Conservation (phyloP, 2,888 invertebrate species). For the Erpobdella octoculata region DNA sequence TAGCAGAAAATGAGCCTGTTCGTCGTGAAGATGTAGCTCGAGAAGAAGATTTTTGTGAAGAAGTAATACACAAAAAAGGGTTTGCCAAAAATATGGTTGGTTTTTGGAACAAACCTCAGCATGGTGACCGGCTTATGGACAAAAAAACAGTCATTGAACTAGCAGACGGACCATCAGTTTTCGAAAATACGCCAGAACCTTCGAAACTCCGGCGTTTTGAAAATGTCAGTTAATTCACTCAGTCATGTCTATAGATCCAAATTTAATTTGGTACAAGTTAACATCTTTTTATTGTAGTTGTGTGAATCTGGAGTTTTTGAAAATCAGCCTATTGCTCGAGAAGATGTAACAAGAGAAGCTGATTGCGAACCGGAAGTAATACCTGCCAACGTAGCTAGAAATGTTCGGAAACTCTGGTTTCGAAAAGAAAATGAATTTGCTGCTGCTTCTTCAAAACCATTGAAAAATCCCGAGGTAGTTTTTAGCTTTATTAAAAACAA, state of each 20-base stretch:
- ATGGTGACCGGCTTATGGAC: not conserved
- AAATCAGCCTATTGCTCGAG: conserved; percentile 34
- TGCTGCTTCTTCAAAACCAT: not conserved
- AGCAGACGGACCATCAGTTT: conserved; percentile 32
- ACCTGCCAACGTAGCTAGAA: conserved; percentile 24
- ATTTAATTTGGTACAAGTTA: not conserved
- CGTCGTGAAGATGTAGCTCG: conserved; percentile 31
- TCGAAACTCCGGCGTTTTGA: not conserved
- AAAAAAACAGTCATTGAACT: conserved; percentile 32
- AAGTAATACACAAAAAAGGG: conserved; percentile 21
- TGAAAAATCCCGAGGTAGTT: not conserved
- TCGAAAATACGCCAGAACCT: conserved; percentile 35
- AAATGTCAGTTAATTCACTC: not conserved
- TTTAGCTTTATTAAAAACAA: not conserved
- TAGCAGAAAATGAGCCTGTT: conserved; percentile 37
- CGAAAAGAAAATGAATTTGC: conserved; percentile 21
- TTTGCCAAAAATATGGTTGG: conserved; percentile 25
- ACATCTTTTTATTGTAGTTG: conserved; percentile 9
- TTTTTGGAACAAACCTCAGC: conserved; percentile 9
- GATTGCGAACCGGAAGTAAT: conserved; percentile 29
- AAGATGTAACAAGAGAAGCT: conserved; percentile 37
- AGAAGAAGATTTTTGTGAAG: conserved; percentile 14
- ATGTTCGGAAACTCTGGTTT: conserved; percentile 25
- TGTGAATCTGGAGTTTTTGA: conserved; percentile 36
- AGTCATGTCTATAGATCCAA: not conserved